Percentiles rank a stretch among this genome's conserved stretches.
These are phyloP conservation scores for Globodera ellingtonae DNA, from an alignment of 1,140 invertebrate genomes.

Conservation along the genomic window DNA sequence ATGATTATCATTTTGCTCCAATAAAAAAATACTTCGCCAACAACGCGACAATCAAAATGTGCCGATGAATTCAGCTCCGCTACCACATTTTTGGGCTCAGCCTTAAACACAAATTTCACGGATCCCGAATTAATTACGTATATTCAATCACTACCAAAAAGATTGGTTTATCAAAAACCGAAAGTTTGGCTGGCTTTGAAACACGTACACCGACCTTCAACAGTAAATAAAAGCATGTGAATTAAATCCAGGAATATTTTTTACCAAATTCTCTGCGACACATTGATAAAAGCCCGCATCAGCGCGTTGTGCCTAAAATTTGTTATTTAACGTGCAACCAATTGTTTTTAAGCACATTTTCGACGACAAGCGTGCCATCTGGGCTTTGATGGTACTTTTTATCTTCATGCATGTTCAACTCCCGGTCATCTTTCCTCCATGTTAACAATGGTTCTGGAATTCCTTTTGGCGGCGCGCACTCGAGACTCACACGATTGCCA, in stretches of 20 bases:
- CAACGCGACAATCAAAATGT: constrained; percentile 49
- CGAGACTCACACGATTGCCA: constrained; percentile 39
- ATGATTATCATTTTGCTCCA: neutral
- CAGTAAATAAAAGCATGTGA: neutral
- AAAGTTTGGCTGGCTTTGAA: constrained; percentile 44
- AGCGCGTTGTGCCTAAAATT: constrained; percentile 49
- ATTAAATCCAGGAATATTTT: neutral
- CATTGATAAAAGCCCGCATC: constrained; percentile 53
- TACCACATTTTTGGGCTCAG: constrained; percentile 46
- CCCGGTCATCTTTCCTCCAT: constrained; percentile 47
- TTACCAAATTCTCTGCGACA: constrained; percentile 38
- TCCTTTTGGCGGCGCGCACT: constrained; percentile 49
- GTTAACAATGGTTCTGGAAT: constrained; percentile 44
- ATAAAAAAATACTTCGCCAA: constrained; percentile 33
- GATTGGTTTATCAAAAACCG: constrained; percentile 48
- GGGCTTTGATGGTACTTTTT: constrained; percentile 39
- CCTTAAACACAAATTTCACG: constrained; percentile 12
- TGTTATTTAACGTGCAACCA: neutral
- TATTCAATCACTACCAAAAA: constrained; percentile 43
- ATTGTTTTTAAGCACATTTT: constrained; percentile 42
- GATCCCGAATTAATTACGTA: constrained; percentile 12
- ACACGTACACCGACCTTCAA: constrained; percentile 40
- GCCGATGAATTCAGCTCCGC: constrained; percentile 50
- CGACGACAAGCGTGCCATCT: constrained; percentile 49
- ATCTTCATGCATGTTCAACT: constrained; percentile 36